These are phyloP conservation scores for Porites australiensis DNA, from an alignment of 64 coral and sea anemone genomes.

Conservation along the genomic window DNA sequence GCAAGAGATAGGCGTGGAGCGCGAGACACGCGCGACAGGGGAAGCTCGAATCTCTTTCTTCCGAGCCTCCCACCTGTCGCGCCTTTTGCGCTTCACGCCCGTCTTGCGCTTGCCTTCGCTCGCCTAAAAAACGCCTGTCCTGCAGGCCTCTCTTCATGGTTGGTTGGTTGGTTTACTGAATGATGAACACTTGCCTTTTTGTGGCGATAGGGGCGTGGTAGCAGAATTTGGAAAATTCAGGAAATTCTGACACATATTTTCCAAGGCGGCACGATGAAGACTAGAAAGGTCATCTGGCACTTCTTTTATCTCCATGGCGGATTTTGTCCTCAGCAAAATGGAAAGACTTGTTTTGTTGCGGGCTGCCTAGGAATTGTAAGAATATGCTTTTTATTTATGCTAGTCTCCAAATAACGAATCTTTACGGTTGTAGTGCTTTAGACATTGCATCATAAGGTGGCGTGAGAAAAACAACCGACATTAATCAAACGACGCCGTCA, in stretches of 20 bases:
- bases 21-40: no score
- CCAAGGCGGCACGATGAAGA: not conserved
- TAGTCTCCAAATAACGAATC: not conserved
- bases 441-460: no score
- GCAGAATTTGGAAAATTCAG: not conserved
- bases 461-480: no score
- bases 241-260: conserved; percentile 12
- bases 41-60: no score
- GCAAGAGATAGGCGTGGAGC: no score
- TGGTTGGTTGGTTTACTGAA: no score
- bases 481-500: no score
- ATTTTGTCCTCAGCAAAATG: conserved; percentile 1
- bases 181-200: not conserved
- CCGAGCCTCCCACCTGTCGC: no score
- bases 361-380: not conserved
- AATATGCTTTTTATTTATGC: not conserved
- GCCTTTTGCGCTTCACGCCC: no score
- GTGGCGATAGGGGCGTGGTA: not conserved
- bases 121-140: not conserved
- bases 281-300: not conserved
- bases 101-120: not conserved
- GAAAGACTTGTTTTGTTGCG: not conserved
- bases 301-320: not conserved
- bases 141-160: not conserved
- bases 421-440: not conserved